Evolutionary conservation across 1,140 invertebrate species (phyloP), one percentile per base, ranked within the genome.

Genomic region (Drosophila malerkotliana): DNA sequence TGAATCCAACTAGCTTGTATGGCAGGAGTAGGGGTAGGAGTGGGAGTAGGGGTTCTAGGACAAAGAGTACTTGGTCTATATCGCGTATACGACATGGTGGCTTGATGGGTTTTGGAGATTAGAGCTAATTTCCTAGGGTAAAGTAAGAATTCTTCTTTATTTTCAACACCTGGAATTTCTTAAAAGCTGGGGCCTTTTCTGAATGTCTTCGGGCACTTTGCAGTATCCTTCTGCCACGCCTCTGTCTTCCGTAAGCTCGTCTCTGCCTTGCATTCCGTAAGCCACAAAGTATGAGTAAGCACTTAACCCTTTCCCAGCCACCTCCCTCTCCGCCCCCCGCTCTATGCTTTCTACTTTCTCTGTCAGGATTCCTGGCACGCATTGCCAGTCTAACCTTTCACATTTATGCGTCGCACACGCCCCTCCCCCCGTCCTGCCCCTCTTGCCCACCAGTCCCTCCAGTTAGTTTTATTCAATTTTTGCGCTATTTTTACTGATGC

Each of bases 401-500:
- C 81, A 84, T 84, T 84, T 84, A 76, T 84, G 77, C 75, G 58
- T 73, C 59, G 55, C 49, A 58, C 58, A 51, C 30, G 53, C 30
- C 47, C 28, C 14, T 15, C 41, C 26, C 26, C 37, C 24, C 14
- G 41, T 41, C 26, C 10, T 57, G 18, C 52, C 2, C 26, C 37
- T 24, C 57, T 1, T 18, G 18, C 41, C n/a, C 8, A 18, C n/a
- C 8, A 18, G 18, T 18, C 5, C 15, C 30, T 51, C 14, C 59
- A 77, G 78, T 87, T 87, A 76, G 82, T 87, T 87, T 87, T 85
- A 87, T 87, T 87, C 83, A 87, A 87, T 87, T 82, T 81, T 74
- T 68, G 51, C 44, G 73, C 79, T 82, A 77, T 82, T 82, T 82
- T 72, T 77, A 69, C 79, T 61, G 67, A 48, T 88, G 83, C 83